Evolutionary conservation across 2,113 vertebrate species (phyloP).

Genomic region (Hydrolagus affinis): DNA sequence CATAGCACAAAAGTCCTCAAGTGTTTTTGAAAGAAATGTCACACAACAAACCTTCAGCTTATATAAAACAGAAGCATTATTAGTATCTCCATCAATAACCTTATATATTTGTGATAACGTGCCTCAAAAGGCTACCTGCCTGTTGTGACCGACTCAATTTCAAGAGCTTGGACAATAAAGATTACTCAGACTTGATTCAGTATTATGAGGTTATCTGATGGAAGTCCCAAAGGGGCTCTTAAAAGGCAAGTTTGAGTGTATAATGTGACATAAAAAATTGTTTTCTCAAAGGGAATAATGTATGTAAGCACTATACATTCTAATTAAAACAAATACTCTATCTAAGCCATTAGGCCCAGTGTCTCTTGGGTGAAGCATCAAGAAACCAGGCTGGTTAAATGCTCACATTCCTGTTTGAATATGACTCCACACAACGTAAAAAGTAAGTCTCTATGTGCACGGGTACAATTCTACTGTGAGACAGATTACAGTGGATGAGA

Average conservation of each 20-base stretch:
- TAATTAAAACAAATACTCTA: not conserved
- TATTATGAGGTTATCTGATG: not conserved
- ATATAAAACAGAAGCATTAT: too few relatives aligned
- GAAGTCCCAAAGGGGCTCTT: not conserved
- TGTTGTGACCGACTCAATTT: not conserved
- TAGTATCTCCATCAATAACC: too few relatives aligned
- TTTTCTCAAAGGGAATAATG: not conserved
- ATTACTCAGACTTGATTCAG: too few relatives aligned
- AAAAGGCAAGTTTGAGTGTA: not conserved
- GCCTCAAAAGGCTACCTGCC: not conserved
- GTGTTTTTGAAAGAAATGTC: not conserved
- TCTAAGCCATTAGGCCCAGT: not conserved
- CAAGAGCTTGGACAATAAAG: not conserved
- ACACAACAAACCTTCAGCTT: not conserved
- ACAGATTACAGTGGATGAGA: slow-evolving; percentile 44
- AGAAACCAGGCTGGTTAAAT: slow-evolving; percentile 43
- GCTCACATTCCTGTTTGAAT: slow-evolving; percentile 48
- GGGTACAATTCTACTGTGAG: slow-evolving; percentile 46
- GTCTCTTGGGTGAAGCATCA: slow-evolving; percentile 38
- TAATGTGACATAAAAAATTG: not conserved
- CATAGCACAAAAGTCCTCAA: not conserved
- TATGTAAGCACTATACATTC: not conserved
- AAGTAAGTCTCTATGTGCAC: slow-evolving; percentile 49
- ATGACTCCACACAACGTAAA: slow-evolving; percentile 46
- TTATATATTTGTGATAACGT: not conserved